Evolutionary conservation across 2,888 invertebrate species (phyloP), one percentile per base, ranked within the genome.

Genomic region (Rutpela maculata): DNA sequence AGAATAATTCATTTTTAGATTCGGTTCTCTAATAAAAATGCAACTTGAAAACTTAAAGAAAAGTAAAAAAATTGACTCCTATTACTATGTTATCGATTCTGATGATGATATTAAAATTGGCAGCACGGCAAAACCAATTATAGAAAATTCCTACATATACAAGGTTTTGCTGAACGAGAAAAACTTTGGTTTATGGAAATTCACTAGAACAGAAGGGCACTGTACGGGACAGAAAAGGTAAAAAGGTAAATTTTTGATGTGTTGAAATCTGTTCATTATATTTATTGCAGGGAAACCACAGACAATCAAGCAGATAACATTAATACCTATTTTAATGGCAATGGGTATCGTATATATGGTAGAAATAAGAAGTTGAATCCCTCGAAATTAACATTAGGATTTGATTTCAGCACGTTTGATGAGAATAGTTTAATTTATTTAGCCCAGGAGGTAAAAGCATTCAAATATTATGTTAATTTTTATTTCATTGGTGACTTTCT

Each of bases 151-250:
- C 0, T 97, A 97, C 81, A 91, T 98, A 10, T 96, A 97, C 87
- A 94, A 95, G 81, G 91, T 98, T 0, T 91, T 93, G 80, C 90
- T 96, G 12, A 96, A 98, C 87, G 95, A 94, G 31, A 92, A 93
- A 72, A 93, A 93, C 0, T 90, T 98, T 57, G 98, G 98, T 0
- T 91, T 98, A 11, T 98, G 97, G 97, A 96, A 98, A 90, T 98
- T 98, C 88, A 89, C 92, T 0, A 91, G 92, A 0, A 94, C 94
- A 70, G 92, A 93, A 0, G 92, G 92, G 4, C 90, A 91, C 2
- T 90, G 90, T 75, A 80, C 77, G 1, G 89, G 88, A 63, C 88
- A 87, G 75, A 81, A 83, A 70, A 87, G 86, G 88, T 88, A 85
- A 83, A 76, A 63, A 65, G 35, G 17, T 59, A 35, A 19, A 3